phyloP scores from a whole-genome alignment of 1,140 invertebrate species.

The Microplitis mediator region DNA sequence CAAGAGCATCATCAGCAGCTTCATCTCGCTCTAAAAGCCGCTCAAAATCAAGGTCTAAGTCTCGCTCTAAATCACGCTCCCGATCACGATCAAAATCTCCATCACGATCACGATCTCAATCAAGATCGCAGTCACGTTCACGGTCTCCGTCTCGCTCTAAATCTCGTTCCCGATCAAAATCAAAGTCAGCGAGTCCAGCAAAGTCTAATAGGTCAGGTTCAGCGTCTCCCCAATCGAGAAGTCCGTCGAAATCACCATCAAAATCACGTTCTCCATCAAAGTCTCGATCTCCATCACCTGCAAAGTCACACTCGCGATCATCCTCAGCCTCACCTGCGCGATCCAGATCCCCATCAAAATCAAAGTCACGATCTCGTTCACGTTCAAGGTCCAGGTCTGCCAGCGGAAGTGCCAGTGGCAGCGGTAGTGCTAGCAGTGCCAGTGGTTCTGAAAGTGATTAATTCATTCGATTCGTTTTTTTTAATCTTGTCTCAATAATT shows the following conservation, averaged over 20 bases:
- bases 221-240: slow-evolving; percentile 29
- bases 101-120: slow-evolving; percentile 48
- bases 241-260: slow-evolving; percentile 36
- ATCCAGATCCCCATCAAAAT: slow-evolving; percentile 45
- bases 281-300: slow-evolving; percentile 47
- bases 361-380: slow-evolving; percentile 44
- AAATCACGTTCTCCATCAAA: slow-evolving; percentile 44
- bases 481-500: too few relatives aligned
- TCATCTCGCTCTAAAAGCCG: slow-evolving; percentile 38
- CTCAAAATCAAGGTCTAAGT: slow-evolving; percentile 49
- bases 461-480: slow-evolving; percentile 11
- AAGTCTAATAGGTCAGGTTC: slow-evolving; percentile 50
- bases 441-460: slow-evolving; percentile 56
- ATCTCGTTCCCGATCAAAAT: slow-evolving; percentile 42
- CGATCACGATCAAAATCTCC: slow-evolving; percentile 41
- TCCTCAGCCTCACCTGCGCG: slow-evolving; percentile 48
- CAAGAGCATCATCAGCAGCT: slow-evolving; percentile 42
- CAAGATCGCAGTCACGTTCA: slow-evolving; percentile 45
- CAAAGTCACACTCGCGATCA: slow-evolving; percentile 42
- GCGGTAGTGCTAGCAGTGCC: slow-evolving; percentile 49
- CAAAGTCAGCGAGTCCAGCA: slow-evolving; percentile 45
- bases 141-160: slow-evolving; percentile 42
- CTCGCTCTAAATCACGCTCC: slow-evolving; percentile 37
- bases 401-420: slow-evolving; percentile 46
- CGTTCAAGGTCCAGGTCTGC: slow-evolving; percentile 43